These are phyloP conservation scores for Cantharis lateralis DNA, from an alignment of 2,888 invertebrate genomes.

Conservation along the genomic window DNA sequence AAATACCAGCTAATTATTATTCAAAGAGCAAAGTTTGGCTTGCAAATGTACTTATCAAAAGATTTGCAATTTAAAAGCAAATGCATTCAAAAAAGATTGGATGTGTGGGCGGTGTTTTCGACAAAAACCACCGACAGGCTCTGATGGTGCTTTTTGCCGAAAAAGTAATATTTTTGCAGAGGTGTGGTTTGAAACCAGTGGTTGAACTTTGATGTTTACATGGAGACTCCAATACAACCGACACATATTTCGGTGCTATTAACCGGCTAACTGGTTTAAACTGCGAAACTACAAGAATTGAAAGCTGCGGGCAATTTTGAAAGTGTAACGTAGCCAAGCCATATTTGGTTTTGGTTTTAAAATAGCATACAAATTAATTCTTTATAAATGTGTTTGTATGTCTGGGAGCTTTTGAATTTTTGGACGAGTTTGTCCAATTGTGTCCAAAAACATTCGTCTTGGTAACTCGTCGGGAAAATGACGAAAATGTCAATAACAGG, in stretches of 20 bases:
- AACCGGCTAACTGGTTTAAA: constrained; percentile 35
- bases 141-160: neutral
- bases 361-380: constrained; percentile 9
- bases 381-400: constrained; percentile 24
- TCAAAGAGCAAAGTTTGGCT: neutral
- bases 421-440: neutral
- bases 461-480: neutral
- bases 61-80: neutral
- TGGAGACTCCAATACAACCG: constrained; percentile 22
- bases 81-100: neutral
- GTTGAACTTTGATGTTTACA: constrained; percentile 33
- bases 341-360: constrained; percentile 31
- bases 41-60: neutral
- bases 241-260: constrained; percentile 34
- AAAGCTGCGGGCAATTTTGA: constrained; percentile 32
- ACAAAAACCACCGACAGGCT: neutral
- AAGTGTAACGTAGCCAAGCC: constrained; percentile 38
- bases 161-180: neutral
- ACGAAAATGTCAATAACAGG: neutral
- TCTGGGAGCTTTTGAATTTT: neutral
- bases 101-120: neutral
- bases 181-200: constrained; percentile 19
- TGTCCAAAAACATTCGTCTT: neutral
- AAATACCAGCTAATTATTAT: neutral
- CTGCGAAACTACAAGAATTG: constrained; percentile 27